Evolutionary conservation across 2,113 vertebrate species (phyloP).

Genomic region (Osmerus mordax): DNA sequence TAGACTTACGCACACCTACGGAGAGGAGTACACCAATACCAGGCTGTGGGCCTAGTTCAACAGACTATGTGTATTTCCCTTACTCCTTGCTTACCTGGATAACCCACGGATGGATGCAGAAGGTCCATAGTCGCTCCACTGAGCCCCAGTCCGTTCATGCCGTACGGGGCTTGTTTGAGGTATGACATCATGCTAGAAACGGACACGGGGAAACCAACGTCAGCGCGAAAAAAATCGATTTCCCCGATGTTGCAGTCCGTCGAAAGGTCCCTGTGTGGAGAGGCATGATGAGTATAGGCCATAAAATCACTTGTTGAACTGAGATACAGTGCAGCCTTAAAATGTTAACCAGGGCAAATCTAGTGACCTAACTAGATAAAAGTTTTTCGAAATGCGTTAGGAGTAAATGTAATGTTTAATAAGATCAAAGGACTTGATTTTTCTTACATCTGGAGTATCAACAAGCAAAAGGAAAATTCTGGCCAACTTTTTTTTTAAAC

Average conservation of each 20-base stretch:
- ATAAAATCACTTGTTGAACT: background rate
- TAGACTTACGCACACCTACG: no score
- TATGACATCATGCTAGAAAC: constrained; percentile 97
- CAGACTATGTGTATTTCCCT: no score
- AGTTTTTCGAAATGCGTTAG: no score
- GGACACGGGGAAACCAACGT: constrained; percentile 53
- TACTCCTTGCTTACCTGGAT: constrained; percentile 77
- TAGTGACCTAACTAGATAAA: background rate
- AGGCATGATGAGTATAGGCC: background rate
- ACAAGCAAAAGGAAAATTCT: background rate
- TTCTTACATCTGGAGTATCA: no score
- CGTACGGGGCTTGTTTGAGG: constrained; percentile 96
- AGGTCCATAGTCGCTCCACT: constrained; percentile 90
- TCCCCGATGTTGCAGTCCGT: constrained; percentile 25
- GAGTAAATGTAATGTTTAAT: background rate
- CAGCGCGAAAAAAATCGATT: constrained; percentile 21
- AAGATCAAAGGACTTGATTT: no score
- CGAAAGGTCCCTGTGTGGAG: constrained; percentile 7
- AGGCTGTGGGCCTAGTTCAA: no score
- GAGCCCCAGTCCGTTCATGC: constrained; percentile 93
- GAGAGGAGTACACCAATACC: no score
- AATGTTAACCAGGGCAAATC: background rate
- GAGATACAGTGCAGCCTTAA: background rate
- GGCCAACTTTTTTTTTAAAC: background rate
- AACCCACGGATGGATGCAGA: constrained; percentile 93